These are phyloP conservation scores for Numenius phaeopus DNA, from an alignment of 2,797 vertebrate genomes.

Conservation along the genomic window DNA sequence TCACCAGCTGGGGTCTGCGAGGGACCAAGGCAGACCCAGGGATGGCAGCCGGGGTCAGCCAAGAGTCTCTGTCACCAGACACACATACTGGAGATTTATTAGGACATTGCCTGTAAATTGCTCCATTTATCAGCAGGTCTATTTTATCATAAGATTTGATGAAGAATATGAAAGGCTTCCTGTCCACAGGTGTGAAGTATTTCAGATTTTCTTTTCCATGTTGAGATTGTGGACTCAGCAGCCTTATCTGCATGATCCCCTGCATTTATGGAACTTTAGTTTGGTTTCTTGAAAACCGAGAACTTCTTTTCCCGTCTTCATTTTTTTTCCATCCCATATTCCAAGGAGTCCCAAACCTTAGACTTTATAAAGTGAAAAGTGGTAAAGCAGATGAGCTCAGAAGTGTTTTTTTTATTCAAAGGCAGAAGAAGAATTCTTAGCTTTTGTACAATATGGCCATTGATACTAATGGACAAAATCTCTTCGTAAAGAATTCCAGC, in stretches of 20 bases:
- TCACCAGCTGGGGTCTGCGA: fast-evolving
- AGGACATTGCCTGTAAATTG: not conserved
- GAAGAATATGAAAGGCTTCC: not conserved
- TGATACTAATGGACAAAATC: not conserved
- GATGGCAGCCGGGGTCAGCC: fast-evolving
- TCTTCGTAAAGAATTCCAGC: not conserved
- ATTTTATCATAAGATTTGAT: not conserved
- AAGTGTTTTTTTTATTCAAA: not conserved
- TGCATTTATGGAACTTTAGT: not conserved
- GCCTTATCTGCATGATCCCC: not conserved
- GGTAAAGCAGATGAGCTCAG: not conserved
- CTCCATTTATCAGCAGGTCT: not conserved
- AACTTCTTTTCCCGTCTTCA: not conserved
- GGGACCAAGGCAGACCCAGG: not conserved
- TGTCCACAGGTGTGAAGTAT: not conserved
- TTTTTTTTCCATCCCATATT: not conserved
- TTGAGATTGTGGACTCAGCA: not conserved
- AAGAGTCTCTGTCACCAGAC: not conserved
- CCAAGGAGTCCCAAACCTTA: not conserved
- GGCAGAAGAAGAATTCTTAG: not conserved
- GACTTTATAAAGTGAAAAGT: not conserved
- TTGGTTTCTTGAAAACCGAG: not conserved
- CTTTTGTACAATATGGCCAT: not conserved
- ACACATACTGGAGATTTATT: not conserved
- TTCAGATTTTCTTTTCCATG: not conserved